Evolutionary conservation across 2,797 vertebrate species (phyloP).

Genomic region (Nyctalus aviator): DNA sequence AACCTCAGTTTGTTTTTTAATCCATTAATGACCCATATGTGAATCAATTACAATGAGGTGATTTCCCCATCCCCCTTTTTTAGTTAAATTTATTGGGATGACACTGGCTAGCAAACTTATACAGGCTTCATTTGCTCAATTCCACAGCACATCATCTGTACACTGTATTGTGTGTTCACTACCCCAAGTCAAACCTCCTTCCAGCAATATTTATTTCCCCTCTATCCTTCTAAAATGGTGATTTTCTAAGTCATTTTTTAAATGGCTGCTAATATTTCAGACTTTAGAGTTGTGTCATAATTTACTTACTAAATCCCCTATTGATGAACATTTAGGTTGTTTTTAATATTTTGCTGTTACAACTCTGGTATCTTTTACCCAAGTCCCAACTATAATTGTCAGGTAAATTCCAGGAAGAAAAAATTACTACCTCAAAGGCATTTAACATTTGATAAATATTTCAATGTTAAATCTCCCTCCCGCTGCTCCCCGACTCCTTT

Average conservation of each 20-base stretch:
- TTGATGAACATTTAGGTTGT: not conserved
- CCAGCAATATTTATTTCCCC: not conserved
- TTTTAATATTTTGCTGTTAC: slow-evolving; percentile 4
- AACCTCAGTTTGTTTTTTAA: not conserved
- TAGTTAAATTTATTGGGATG: not conserved
- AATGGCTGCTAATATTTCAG: not conserved
- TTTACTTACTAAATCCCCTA: not conserved
- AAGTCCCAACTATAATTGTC: not conserved
- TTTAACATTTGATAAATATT: slow-evolving; percentile 44
- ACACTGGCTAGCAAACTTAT: not conserved
- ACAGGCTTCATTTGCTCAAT: not conserved
- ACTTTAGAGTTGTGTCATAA: not conserved
- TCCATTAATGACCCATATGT: not conserved
- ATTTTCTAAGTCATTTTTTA: not conserved
- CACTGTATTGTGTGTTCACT: not conserved
- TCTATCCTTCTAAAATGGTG: not conserved
- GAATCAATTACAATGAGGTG: not conserved
- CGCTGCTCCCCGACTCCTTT: too few relatives aligned
- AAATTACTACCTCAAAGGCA: not conserved
- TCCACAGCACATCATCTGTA: not conserved
- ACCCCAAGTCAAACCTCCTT: not conserved
- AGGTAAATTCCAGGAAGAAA: not conserved
- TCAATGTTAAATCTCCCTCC: not conserved
- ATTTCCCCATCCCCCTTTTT: not conserved
- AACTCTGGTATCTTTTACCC: not conserved